Evolutionary conservation across 2,113 vertebrate species (phyloP), one percentile per base, ranked within the genome.

Genomic region (Turnix velox): DNA sequence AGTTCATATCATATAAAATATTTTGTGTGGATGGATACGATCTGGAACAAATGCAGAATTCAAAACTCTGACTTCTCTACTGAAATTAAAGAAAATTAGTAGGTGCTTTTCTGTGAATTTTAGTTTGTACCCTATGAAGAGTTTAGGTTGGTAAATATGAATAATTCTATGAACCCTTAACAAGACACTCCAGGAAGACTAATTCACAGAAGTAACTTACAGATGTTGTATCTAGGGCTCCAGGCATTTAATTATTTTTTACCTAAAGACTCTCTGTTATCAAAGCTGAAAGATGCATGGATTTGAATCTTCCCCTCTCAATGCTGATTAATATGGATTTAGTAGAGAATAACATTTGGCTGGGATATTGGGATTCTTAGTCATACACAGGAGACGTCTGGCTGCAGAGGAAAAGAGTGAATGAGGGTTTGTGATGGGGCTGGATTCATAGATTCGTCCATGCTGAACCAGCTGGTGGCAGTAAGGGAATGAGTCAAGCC

Each of bases 1-100:
- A 39, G 81, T 93, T 95, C 37, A 92, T 93, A 95, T 94, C 69
- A 49, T 88, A 65, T 89, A 40, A 93, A 88, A 92, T 94, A 48
- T 58, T 86, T 51, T 28, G 75, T 45, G 51, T 75, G 46, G 65
- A 84, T 83, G 46, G 82, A n/a, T 78, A 82, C 65, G 67, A 84
- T 51, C 33, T 20, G 16, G 61, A 83, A 46, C 35, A 11, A 37
- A 16, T 39, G 81, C 74, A 92, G 84, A 91, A 92, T 94, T 95
- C 49, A 91, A 91, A 63, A 3, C 43, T 14, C 22, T 0, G 0
- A 49, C 58, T 66, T 80, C 33, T 42, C 22, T 84, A 33, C 7
- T 71, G n/a, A 77, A 84, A 25, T 81, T 39, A 58, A 49, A 79
- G 39, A 31, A 81, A 66, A 67, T 86, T n/a, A 46, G 42, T 35